Evolutionary conservation across 2,797 vertebrate species (phyloP).

Genomic region (Anabacerthia variegaticeps): DNA sequence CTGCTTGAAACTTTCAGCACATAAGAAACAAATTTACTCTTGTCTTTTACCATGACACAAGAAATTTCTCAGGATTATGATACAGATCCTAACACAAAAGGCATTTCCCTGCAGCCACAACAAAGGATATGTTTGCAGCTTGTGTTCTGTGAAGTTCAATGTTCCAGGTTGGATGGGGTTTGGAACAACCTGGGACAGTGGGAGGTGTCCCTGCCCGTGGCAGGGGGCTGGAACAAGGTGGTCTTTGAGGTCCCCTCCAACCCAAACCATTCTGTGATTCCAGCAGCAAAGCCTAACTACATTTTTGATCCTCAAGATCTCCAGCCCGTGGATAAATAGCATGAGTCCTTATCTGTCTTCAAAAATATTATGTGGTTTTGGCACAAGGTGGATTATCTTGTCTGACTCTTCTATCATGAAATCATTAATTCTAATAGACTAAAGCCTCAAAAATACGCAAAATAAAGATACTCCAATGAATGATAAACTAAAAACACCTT

Average conservation of each 20-base stretch:
- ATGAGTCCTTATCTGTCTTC: not conserved
- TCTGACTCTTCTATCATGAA: not conserved
- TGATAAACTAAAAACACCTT: not conserved
- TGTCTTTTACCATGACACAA: not conserved
- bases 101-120: not conserved
- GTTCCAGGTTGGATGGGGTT: not conserved
- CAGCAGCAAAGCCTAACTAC: not conserved
- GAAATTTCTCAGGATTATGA: not conserved
- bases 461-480: not conserved
- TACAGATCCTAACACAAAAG: not conserved
- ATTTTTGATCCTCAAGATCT: not conserved
- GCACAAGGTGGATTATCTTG: not conserved
- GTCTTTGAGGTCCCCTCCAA: not conserved
- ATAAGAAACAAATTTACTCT: not conserved
- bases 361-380: not conserved
- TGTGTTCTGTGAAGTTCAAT: not conserved
- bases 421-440: not conserved
- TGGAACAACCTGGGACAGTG: not conserved
- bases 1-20: not conserved
- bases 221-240: not conserved
- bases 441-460: not conserved
- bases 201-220: not conserved
- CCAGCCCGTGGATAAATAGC: not conserved
- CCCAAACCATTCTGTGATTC: not conserved
- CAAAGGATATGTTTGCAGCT: not conserved